Base-by-base conservation (phyloP, 1,140 invertebrate species). In the Drosophila equinoxialis region DNA sequence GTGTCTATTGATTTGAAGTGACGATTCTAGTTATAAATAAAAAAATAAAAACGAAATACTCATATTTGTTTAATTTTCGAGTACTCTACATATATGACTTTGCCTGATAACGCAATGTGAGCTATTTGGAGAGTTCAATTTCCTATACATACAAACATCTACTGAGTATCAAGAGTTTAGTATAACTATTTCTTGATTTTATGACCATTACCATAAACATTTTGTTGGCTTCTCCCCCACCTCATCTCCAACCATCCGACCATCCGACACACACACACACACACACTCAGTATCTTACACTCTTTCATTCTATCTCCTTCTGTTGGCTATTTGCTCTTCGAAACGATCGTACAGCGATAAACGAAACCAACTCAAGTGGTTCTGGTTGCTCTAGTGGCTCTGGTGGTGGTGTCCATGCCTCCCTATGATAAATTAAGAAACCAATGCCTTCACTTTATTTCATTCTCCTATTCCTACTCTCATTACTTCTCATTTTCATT, bases 121-220 rank as follows among this genome's bases (percentile, higher is more conserved):
- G 82, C 68, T 76, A 86, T 81, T 86, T 81, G 23, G 17, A 63
- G 37, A 76, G 69, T 76, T 86, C 39, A 75, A 82, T 79, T 86
- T 60, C 55, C 23, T 73, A 60, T 63, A 74, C 14, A 37, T 59
- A 51, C 6, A 51, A 10, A 23, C 2, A 39, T 39, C 10, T 39
- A 48, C 14, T 10, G 3, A 51, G 45, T 20, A 23, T 23, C 45
- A 2, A 10, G 10, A 51, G 17, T 8, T 8, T 23, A 51, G 45
- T 51, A 51, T 23, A 23, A 48, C 17, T 51, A 37, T 59, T 37
- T 59, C 33, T 59, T 81, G 45, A 82, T 70, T 85, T 85, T 86
- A 86, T 82, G 76, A 54, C 68, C 65, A 79, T 82, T 86, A 82
- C 75, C 71, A 82, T 79, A 72, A 65, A 81, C 10, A 65, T 79